Conservation (phyloP, 2,888 invertebrate genomes). For the Callosobruchus maculatus region DNA sequence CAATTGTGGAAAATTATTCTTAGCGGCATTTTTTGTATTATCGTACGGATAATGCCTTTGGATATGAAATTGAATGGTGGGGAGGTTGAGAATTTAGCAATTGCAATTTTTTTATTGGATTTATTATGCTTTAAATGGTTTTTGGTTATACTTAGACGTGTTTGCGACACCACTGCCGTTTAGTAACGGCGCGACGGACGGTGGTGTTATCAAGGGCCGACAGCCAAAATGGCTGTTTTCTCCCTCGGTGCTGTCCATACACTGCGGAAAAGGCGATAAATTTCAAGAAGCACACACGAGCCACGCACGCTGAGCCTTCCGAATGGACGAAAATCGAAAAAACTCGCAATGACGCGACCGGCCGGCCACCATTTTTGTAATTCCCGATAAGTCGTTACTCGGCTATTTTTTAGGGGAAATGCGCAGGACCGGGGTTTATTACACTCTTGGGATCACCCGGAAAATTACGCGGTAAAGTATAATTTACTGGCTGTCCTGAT, state of each 20-base stretch:
- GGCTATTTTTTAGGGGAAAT: background rate
- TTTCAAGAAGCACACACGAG: background rate
- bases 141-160: background rate
- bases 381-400: background rate
- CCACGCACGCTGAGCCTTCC: background rate
- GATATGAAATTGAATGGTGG: too few species aligned
- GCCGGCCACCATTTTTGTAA: background rate
- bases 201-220: background rate
- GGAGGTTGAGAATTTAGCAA: too few species aligned
- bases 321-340: background rate
- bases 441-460: background rate
- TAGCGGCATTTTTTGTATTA: too few species aligned
- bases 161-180: background rate
- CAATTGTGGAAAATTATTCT: too few species aligned
- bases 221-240: background rate
- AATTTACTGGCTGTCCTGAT: background rate
- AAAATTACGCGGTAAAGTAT: background rate
- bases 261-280: background rate
- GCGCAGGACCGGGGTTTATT: background rate
- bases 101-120: too few species aligned
- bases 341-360: background rate
- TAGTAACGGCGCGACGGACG: background rate
- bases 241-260: background rate
- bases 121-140: too few species aligned
- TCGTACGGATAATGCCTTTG: too few species aligned